These are phyloP conservation scores for Oncorhynchus gorbuscha DNA, from an alignment of 2,113 vertebrate genomes.

Conservation along the genomic window DNA sequence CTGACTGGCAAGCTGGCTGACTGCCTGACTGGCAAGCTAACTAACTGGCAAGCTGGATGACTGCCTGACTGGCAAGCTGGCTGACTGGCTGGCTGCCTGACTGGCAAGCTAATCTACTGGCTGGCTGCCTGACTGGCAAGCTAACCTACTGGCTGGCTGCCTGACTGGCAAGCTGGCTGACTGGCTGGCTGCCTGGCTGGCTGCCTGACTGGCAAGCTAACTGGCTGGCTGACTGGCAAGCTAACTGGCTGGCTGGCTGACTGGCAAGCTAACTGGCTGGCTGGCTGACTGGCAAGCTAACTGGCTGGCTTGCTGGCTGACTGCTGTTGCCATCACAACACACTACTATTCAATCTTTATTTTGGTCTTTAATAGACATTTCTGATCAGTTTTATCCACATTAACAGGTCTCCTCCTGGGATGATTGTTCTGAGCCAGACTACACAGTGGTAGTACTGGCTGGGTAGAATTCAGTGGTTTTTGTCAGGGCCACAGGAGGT, in stretches of 20 bases:
- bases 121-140: too few species aligned
- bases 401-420: neutral
- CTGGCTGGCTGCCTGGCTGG: too few species aligned
- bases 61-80: neutral
- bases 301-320: constrained; percentile 12
- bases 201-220: too few species aligned
- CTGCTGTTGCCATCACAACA: constrained; percentile 1
- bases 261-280: neutral
- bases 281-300: neutral
- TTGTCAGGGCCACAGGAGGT: neutral
- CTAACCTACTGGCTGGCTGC: too few species aligned
- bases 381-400: constrained; percentile 13
- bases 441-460: too few species aligned
- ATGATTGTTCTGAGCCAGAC: neutral
- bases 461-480: neutral
- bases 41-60: constrained; percentile 12
- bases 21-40: neutral
- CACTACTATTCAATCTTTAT: constrained; percentile 30
- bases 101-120: too few species aligned
- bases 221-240: constrained; percentile 10
- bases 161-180: too few species aligned
- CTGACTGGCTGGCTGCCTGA: neutral
- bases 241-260: neutral
- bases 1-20: constrained; percentile 4
- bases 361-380: constrained; percentile 15